A percentile compares a stretch with the other conserved stretches of the same genome.
Conservation (phyloP, 2,113 vertebrate genomes). For the Sialia sialis region DNA sequence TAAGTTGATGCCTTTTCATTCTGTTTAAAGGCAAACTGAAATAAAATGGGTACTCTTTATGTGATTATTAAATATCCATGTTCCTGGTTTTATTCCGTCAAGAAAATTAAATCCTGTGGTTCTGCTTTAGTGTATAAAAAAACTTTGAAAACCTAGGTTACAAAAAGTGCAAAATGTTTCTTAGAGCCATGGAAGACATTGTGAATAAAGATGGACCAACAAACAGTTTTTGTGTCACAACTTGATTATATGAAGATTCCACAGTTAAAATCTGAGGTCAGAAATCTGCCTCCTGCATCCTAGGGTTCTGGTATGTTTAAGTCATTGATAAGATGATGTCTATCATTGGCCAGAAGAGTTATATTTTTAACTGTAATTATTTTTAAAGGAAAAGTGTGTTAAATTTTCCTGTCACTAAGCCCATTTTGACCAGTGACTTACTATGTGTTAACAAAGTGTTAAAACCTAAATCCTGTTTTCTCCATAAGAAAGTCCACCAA, state of each 20-base stretch:
- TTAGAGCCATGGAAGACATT: not conserved
- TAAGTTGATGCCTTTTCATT: not conserved
- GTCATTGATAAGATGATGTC: not conserved
- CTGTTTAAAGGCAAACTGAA: not conserved
- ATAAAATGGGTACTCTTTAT: not conserved
- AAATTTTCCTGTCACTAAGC: not conserved
- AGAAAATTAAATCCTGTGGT: not conserved
- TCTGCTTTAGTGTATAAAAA: not conserved
- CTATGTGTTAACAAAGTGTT: not conserved
- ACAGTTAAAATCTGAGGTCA: not conserved
- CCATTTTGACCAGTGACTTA: not conserved
- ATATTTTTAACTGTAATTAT: not conserved
- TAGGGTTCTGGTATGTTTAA: not conserved
- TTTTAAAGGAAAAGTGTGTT: not conserved
- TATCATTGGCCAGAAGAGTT: not conserved
- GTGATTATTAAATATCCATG: accelerated
- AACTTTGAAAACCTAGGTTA: not conserved
- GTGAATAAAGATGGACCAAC: not conserved
- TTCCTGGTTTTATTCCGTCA: not conserved
- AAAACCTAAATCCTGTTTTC: not conserved
- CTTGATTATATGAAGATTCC: not conserved
- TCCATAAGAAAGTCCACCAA: not conserved
- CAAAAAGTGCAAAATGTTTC: not conserved
- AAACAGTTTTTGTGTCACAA: not conserved
- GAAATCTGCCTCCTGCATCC: not conserved